These are phyloP conservation scores for Erebia palarica DNA, from an alignment of 2,888 invertebrate species.

Conservation along the genomic window DNA sequence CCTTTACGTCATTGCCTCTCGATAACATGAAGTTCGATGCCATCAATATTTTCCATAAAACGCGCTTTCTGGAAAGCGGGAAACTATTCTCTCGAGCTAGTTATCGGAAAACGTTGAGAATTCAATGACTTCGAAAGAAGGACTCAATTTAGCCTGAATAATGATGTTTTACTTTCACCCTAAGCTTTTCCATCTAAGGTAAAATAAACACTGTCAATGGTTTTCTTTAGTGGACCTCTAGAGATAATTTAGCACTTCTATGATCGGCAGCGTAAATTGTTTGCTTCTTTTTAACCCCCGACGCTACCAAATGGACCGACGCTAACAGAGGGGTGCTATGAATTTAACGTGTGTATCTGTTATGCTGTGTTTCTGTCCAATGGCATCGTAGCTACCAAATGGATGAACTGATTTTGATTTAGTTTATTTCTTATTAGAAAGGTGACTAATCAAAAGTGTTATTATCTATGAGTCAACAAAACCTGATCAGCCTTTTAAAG, in stretches of 20 bases:
- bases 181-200: background rate
- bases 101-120: slow-evolving; percentile 26
- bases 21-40: background rate
- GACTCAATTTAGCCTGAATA: slow-evolving; percentile 24
- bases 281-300: too few relatives aligned
- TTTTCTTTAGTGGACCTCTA: background rate
- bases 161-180: slow-evolving; percentile 14
- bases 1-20: background rate
- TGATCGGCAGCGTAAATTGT: too few relatives aligned
- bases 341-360: too few relatives aligned
- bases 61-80: slow-evolving; percentile 13
- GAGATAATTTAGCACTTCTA: background rate
- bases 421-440: too few relatives aligned
- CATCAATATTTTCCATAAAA: slow-evolving; percentile 25
- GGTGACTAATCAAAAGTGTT: too few relatives aligned
- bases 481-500: too few relatives aligned
- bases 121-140: slow-evolving; percentile 23
- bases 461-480: too few relatives aligned
- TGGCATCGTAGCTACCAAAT: too few relatives aligned
- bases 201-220: slow-evolving; percentile 9
- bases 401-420: too few relatives aligned
- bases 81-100: slow-evolving; percentile 24
- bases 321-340: too few relatives aligned
- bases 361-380: too few relatives aligned
- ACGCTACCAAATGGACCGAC: too few relatives aligned